phyloP scores from a whole-genome alignment of 2,113 vertebrate genomes.

The Amblyornis subalaris region DNA sequence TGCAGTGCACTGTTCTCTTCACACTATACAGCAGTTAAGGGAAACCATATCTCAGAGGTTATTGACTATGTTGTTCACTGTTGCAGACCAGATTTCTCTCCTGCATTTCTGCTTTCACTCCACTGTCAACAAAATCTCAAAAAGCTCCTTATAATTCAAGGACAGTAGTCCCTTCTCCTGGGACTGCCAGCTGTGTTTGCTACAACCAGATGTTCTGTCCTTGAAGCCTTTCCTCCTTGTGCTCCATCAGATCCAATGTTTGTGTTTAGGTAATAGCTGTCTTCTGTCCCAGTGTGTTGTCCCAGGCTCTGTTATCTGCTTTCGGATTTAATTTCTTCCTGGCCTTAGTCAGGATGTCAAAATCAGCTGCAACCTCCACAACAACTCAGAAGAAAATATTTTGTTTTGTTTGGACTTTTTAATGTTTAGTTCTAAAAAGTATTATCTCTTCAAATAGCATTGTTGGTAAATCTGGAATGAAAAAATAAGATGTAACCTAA shows the following conservation, averaged over 20 bases:
- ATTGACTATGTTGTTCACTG: neutral
- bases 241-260: neutral
- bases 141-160: neutral
- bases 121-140: neutral
- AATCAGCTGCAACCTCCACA: neutral
- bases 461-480: neutral
- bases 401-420: neutral
- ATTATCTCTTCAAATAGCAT: neutral
- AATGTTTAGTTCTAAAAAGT: neutral
- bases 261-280: neutral
- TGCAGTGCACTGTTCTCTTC: neutral
- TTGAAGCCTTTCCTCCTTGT: neutral
- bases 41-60: neutral
- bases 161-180: neutral
- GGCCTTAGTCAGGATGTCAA: neutral
- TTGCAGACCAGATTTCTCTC: neutral
- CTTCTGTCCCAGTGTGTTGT: fast-evolving
- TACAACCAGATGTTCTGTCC: neutral
- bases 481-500: neutral
- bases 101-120: neutral
- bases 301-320: fast-evolving
- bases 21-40: neutral
- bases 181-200: neutral
- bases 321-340: neutral
- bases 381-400: neutral